A percentile compares a stretch with the other conserved stretches of the same genome.
phyloP scores from a whole-genome alignment of 2,113 vertebrate genomes.

The Nestor notabilis region DNA sequence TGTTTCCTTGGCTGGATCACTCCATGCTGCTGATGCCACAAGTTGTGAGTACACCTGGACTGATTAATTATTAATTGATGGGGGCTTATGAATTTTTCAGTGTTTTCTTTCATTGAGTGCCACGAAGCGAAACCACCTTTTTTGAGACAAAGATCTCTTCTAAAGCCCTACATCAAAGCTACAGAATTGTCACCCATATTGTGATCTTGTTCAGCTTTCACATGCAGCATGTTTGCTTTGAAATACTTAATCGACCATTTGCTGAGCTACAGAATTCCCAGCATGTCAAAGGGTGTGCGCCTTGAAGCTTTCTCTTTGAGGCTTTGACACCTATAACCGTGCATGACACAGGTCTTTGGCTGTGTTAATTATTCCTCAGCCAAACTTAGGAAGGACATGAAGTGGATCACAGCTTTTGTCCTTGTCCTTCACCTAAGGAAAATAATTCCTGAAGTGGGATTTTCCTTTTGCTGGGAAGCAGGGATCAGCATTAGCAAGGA shows the following conservation, averaged over 20 bases:
- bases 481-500: neutral
- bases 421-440: fast-evolving
- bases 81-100: conserved; percentile 76
- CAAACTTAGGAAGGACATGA: neutral
- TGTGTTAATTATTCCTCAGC: neutral
- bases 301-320: neutral
- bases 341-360: neutral
- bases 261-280: conserved; percentile 26
- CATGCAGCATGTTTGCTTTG: conserved; percentile 59
- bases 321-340: neutral
- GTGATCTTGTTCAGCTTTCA: conserved; percentile 66
- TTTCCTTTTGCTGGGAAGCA: neutral
- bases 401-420: neutral
- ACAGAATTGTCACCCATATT: conserved; percentile 42
- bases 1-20: neutral
- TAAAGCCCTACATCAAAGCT: conserved; percentile 64
- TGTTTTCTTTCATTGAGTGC: conserved; percentile 66
- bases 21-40: conserved; percentile 66
- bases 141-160: conserved; percentile 10
- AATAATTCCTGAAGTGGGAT: neutral
- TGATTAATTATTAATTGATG: conserved; percentile 85
- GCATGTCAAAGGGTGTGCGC: neutral
- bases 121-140: conserved; percentile 60
- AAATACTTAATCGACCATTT: conserved; percentile 68
- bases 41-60: conserved; percentile 58